Percentiles rank a stretch among this genome's conserved stretches.
These are phyloP conservation scores for Enteromius radiatus DNA, from an alignment of 2,797 vertebrate genomes.

Conservation along the genomic window DNA sequence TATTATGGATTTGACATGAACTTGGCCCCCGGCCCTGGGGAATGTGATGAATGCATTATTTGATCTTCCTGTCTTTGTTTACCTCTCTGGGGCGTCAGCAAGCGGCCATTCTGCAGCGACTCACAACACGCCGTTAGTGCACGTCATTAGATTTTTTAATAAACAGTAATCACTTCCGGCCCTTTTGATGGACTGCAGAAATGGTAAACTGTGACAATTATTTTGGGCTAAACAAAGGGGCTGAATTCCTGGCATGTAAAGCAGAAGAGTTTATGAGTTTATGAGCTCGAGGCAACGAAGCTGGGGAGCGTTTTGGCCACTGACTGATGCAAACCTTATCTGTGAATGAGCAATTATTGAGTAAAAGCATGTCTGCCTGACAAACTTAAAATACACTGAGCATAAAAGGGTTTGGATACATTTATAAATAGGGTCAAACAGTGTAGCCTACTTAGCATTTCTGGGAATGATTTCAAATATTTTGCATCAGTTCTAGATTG, in stretches of 20 bases:
- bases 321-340: constrained; percentile 82
- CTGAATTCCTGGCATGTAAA: constrained; percentile 75
- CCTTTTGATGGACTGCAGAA: constrained; percentile 88
- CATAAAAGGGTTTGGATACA: neutral
- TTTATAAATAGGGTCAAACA: neutral
- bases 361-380: constrained; percentile 59
- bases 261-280: constrained; percentile 73
- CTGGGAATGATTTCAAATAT: neutral
- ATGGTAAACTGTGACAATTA: constrained; percentile 79
- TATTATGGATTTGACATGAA: constrained; percentile 97
- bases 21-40: constrained; percentile 88
- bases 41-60: constrained; percentile 98
- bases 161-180: constrained; percentile 62
- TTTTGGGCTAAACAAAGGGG: constrained; percentile 61
- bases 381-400: neutral
- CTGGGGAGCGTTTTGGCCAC: constrained; percentile 80
- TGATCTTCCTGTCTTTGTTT: constrained; percentile 99
- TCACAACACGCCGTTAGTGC: constrained; percentile 68
- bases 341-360: constrained; percentile 82
- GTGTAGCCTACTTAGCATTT: neutral
- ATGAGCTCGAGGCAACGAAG: constrained; percentile 73
- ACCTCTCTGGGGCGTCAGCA: constrained; percentile 84
- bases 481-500: neutral
- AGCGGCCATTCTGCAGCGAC: constrained; percentile 63
- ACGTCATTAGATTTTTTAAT: constrained; percentile 74